Evolutionary conservation across 1,140 invertebrate species (phyloP).

Genomic region (Solenopsis fugax): DNA sequence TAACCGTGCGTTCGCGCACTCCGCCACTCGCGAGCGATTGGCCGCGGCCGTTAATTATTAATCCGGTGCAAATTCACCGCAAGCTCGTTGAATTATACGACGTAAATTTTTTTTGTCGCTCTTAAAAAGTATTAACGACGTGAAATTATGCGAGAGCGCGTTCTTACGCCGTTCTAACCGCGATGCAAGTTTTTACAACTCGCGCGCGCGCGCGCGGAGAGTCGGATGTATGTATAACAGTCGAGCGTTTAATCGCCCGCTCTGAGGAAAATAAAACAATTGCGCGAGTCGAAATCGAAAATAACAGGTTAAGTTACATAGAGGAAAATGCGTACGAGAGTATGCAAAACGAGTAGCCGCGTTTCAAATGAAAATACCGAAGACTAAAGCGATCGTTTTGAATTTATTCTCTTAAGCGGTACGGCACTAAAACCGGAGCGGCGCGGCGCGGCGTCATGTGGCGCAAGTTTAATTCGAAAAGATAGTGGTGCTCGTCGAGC

Average conservation of each 20-base stretch:
- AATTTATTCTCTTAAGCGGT: background rate
- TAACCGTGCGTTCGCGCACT: background rate
- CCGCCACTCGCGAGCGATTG: background rate
- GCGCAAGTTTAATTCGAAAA: slow-evolving; percentile 18
- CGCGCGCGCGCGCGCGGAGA: background rate
- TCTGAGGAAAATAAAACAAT: background rate
- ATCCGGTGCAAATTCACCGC: background rate
- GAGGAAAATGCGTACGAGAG: background rate
- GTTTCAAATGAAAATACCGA: slow-evolving; percentile 31
- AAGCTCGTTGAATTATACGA: slow-evolving; percentile 15
- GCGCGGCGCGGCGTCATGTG: background rate
- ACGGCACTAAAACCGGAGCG: background rate
- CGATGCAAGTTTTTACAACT: background rate
- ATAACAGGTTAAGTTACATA: background rate
- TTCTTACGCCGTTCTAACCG: background rate
- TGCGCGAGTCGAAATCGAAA: background rate
- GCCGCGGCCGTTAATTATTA: background rate
- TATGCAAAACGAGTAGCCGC: background rate
- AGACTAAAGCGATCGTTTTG: background rate
- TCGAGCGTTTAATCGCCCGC: background rate
- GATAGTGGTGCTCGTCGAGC: background rate
- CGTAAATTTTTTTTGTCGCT: slow-evolving; percentile 14
- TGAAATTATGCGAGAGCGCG: background rate
- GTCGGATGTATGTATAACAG: background rate
- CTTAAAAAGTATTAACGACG: slow-evolving; percentile 4